These are phyloP conservation scores for Rhadinocentrus ornatus DNA, from an alignment of 2,797 vertebrate genomes.

Conservation along the genomic window DNA sequence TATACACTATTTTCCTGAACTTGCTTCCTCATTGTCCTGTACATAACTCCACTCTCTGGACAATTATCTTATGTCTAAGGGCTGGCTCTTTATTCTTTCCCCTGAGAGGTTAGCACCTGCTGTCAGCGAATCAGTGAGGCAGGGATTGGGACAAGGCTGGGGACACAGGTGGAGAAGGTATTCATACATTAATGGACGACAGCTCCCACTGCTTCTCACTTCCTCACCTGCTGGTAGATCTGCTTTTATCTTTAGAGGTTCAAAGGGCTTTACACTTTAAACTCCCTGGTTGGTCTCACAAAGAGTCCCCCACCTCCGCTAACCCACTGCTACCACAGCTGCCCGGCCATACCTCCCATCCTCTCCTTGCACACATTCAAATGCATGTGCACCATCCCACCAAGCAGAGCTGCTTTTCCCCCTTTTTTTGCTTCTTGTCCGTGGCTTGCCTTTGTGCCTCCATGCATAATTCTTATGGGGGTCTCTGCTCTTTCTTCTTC, in stretches of 20 bases:
- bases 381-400: constrained; percentile 9
- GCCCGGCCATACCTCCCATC: neutral
- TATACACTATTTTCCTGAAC: constrained; percentile 31
- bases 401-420: constrained; percentile 1
- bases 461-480: constrained; percentile 70
- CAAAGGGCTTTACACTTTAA: constrained; percentile 67
- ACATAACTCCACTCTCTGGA: constrained; percentile 17
- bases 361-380: neutral
- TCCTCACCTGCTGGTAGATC: constrained; percentile 46
- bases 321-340: neutral
- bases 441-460: constrained; percentile 58
- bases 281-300: constrained; percentile 29
- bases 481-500: constrained; percentile 32
- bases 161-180: constrained; percentile 34
- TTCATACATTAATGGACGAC: constrained; percentile 55
- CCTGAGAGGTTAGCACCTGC: constrained; percentile 42
- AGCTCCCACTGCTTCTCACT: constrained; percentile 36
- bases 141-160: constrained; percentile 46
- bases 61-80: constrained; percentile 36
- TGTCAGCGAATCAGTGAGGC: constrained; percentile 50
- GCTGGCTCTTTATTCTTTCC: constrained; percentile 3
- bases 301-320: neutral
- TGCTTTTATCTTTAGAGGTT: constrained; percentile 67
- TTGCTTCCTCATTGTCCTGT: constrained; percentile 8
- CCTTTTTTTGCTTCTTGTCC: constrained; percentile 21